phyloP scores from a whole-genome alignment of 2,797 vertebrate species.

The Oryzias sinensis region DNA sequence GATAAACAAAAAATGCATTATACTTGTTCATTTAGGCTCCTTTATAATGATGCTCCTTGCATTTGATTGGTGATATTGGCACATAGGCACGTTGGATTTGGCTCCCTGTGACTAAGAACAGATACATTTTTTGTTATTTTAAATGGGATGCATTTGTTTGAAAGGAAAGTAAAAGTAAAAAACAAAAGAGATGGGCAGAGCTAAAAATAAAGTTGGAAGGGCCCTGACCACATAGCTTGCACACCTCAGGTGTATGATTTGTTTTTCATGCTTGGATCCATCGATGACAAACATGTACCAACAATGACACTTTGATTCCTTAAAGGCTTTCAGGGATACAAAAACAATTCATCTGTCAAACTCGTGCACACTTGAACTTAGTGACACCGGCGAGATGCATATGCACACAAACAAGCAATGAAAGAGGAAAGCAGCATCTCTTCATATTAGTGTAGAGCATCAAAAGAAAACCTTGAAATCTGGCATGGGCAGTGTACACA shows the following conservation, averaged over 20 bases:
- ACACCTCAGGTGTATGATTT: neutral
- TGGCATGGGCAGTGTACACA: constrained; percentile 35
- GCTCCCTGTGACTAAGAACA: too few relatives aligned
- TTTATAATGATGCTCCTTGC: too few relatives aligned
- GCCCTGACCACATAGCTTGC: neutral
- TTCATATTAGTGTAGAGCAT: constrained; percentile 12
- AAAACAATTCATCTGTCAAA: constrained; percentile 20
- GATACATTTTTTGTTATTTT: too few relatives aligned
- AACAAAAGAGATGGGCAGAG: too few relatives aligned
- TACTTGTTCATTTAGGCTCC: too few relatives aligned
- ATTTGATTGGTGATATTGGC: too few relatives aligned
- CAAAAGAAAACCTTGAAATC: constrained; percentile 21
- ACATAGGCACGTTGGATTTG: too few relatives aligned
- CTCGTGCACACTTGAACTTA: constrained; percentile 23
- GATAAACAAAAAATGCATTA: too few relatives aligned
- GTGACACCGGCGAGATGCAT: constrained; percentile 20
- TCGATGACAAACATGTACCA: constrained; percentile 10
- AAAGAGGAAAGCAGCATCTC: constrained; percentile 8
- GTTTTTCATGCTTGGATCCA: constrained; percentile 12
- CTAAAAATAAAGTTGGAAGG: too few relatives aligned
- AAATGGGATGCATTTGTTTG: too few relatives aligned
- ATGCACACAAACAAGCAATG: constrained; percentile 16
- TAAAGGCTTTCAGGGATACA: constrained; percentile 4
- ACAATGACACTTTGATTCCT: constrained; percentile 12
- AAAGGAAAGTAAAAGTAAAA: too few relatives aligned